Conservation (phyloP, 2,888 invertebrate genomes). For the Megalurothrips usitatus region DNA sequence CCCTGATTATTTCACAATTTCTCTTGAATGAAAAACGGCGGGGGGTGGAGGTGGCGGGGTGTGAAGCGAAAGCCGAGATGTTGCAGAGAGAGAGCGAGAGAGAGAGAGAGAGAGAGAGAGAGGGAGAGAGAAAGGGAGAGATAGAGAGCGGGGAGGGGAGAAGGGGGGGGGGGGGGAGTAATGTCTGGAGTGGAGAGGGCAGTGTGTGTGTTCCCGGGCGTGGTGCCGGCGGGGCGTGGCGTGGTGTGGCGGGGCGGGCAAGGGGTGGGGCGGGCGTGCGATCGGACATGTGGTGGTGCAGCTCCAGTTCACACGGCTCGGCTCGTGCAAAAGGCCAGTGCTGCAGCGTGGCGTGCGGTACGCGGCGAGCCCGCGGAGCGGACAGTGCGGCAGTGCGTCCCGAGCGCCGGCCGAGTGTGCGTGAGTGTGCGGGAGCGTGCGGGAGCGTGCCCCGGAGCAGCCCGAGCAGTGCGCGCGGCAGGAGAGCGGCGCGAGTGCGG, state of each 20-base stretch:
- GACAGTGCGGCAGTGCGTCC: not conserved
- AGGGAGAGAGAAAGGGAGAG: not conserved
- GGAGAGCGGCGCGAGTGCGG: not conserved
- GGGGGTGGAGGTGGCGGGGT: no score
- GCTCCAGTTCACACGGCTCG: conserved; percentile 6
- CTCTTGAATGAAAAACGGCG: no score
- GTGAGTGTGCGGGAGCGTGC: not conserved
- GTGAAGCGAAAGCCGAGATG: no score
- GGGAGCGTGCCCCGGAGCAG: not conserved
- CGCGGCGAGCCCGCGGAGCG: not conserved
- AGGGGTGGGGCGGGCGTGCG: conserved; percentile 14
- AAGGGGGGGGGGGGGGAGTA: not conserved
- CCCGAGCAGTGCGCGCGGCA: no score
- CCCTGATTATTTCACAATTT: no score
- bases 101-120: not conserved
- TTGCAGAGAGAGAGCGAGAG: not conserved
- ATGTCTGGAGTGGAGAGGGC: not conserved
- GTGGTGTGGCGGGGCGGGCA: not conserved
- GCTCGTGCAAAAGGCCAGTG: no score
- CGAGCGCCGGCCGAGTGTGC: no score
- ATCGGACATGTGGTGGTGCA: conserved; percentile 1
- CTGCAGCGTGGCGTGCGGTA: not conserved
- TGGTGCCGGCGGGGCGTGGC: not conserved
- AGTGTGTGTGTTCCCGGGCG: no score
- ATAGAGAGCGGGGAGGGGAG: not conserved